Conservation (phyloP, 2,113 vertebrate species). For the Rostratula benghalensis region DNA sequence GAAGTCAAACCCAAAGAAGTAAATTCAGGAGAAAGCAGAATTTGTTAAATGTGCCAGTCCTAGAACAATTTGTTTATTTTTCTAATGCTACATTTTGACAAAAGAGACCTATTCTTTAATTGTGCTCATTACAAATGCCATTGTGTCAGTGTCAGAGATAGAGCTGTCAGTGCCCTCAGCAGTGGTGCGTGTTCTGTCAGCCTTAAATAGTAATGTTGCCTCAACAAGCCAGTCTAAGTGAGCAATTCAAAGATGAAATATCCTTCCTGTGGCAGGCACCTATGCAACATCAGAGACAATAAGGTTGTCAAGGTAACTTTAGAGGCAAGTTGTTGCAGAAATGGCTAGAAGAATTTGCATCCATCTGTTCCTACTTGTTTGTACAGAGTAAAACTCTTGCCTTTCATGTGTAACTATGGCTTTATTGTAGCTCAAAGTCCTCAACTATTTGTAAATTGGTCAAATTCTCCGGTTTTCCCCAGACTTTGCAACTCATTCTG, state of each 20-base stretch:
- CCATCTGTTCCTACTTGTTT: neutral
- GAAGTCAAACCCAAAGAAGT: neutral
- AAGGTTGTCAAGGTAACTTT: neutral
- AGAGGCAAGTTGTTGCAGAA: neutral
- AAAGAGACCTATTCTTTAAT: neutral
- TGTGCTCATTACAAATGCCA: fast-evolving
- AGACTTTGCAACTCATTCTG: neutral
- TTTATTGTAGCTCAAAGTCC: neutral
- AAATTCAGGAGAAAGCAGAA: neutral
- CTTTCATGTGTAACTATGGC: neutral
- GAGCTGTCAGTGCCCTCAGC: neutral
- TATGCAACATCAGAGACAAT: neutral
- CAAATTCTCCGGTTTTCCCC: neutral
- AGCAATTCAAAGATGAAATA: neutral
- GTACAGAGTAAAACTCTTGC: neutral
- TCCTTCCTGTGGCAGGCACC: neutral
- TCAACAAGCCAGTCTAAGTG: neutral
- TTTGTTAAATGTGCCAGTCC: neutral
- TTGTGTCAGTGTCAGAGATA: neutral
- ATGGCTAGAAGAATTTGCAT: neutral
- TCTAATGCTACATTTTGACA: neutral
- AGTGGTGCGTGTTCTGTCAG: neutral
- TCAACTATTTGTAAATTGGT: neutral
- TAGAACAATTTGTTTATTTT: neutral
- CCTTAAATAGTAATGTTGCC: neutral